Evolutionary conservation across 1,140 invertebrate species (phyloP).

Genomic region (Hylaeus volcanicus): DNA sequence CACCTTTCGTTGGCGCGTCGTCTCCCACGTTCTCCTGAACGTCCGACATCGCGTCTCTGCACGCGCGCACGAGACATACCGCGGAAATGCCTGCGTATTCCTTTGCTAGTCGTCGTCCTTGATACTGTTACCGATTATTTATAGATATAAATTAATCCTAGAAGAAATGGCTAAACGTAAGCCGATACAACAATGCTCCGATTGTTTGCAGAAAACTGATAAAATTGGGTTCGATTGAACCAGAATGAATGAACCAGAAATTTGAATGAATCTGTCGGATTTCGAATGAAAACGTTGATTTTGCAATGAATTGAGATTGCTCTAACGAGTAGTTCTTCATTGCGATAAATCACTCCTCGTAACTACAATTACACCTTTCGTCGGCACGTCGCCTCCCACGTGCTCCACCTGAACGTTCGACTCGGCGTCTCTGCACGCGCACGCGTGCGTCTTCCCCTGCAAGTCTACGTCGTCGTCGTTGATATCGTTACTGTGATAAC

Average conservation of each 20-base stretch:
- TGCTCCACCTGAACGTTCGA: constrained; percentile 48
- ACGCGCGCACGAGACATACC: background rate
- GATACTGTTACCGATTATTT: no score
- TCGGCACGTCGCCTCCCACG: constrained; percentile 66
- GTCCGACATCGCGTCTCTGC: constrained; percentile 14
- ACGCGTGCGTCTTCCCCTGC: constrained; percentile 28
- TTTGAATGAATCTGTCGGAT: no score
- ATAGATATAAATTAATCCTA: no score
- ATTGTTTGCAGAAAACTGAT: no score
- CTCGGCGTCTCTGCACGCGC: constrained; percentile 17
- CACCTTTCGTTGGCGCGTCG: constrained; percentile 65
- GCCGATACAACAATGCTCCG: no score
- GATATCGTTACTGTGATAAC: constrained; percentile 47
- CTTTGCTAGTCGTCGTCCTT: no score
- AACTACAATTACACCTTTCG: constrained; percentile 75
- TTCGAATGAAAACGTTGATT: no score
- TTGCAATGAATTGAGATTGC: no score
- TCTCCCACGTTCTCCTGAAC: constrained; percentile 69
- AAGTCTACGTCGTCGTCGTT: background rate
- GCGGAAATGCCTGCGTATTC: no score
- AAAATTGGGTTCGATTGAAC: no score
- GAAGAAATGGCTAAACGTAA: no score
- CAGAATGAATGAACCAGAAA: no score
- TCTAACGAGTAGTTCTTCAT: constrained; percentile 67
- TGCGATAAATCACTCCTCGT: constrained; percentile 65